Base-by-base conservation (phyloP, 2,888 invertebrate species). In the Cosmopolites sordidus region DNA sequence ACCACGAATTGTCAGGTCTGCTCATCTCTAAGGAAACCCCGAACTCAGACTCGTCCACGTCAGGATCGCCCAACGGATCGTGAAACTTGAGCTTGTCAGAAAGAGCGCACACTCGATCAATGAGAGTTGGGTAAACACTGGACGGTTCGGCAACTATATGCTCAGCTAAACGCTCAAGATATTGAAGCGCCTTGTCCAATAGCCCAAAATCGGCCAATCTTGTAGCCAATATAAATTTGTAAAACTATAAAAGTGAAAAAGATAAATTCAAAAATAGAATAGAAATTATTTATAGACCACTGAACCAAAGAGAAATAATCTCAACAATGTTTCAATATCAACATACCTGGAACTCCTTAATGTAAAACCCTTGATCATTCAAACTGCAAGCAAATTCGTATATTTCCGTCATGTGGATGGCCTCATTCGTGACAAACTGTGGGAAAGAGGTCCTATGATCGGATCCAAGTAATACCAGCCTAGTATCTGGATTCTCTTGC, bases 391-490 rank as follows among this genome's bases (percentile, higher is more conserved):
- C 95, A 72, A 93, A 97, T 74, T 96, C 96, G 73, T 93, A 96
- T 55, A 96, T 86, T 76, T 96, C 95, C 0, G 96, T 96, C 75
- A 94, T 88, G 77, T 95, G 90, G 56, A 96, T 87, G 16, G 94
- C 91, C 69, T 87, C 86, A 69, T 87, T 86, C 48, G 81, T 83
- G 37, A 88, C 87, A 71, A 92, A 87, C 66, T 83, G 79, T 14
- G 70, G 70, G 66, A 87, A 86, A 1, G 79, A 67, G 64, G 79
- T 75, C 52, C 81, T 79, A 58, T 87, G 82, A 64, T 85, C 84
- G 4, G 88, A 82, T 52, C 93, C 89, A 59, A 96, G 79, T 42
- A 96, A 80, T 46, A 92, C 83, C 56, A 94, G 77, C 66, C 91
- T 91, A 1, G 81, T 78, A 12, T 72, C 71, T 2, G 72, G 78